Conservation (phyloP, 1,140 invertebrate species). For the Manduca sexta region DNA sequence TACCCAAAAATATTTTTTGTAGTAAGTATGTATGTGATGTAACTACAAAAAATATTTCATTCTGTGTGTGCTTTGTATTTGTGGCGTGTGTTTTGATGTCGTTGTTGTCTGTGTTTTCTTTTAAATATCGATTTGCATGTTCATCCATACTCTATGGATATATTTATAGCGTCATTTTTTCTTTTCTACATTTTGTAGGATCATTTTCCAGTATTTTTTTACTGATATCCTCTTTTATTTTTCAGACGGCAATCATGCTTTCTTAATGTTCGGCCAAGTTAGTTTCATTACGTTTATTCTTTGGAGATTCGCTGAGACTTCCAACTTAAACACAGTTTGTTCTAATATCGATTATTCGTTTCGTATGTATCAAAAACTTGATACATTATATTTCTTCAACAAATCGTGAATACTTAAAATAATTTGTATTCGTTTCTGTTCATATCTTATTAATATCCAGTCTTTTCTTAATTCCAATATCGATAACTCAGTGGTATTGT, state of each 20-base stretch:
- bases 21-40: background rate
- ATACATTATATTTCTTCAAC: background rate
- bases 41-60: constrained; percentile 3
- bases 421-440: background rate
- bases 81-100: background rate
- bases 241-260: too few relatives aligned
- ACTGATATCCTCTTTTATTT: too few relatives aligned
- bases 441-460: background rate
- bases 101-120: background rate
- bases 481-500: too few relatives aligned
- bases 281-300: too few relatives aligned
- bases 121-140: background rate
- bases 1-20: constrained; percentile 13
- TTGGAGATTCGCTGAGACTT: too few relatives aligned
- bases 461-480: background rate
- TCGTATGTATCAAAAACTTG: background rate
- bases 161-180: too few relatives aligned
- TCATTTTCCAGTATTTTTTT: too few relatives aligned
- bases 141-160: background rate
- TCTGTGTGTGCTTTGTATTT: background rate
- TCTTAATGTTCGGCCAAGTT: too few relatives aligned
- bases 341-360: background rate
- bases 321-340: background rate
- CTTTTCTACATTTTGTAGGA: too few relatives aligned
- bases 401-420: background rate